Conservation (phyloP, 2,888 invertebrate genomes). For the Coelinius sp. region DNA sequence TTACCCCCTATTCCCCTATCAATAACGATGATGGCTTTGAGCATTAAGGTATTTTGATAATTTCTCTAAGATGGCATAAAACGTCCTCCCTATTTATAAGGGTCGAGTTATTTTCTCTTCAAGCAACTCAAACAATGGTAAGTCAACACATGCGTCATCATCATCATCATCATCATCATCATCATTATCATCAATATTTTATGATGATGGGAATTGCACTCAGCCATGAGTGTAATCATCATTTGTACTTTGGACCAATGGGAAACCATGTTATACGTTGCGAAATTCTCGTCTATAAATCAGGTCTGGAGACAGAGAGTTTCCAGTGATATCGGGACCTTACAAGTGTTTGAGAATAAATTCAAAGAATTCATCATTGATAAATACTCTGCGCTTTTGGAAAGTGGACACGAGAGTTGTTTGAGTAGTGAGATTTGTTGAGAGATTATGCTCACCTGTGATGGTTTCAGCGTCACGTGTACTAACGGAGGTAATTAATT, state of each 20-base stretch:
- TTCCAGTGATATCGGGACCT: no score
- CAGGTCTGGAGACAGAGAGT: no score
- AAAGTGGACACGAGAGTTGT: neutral
- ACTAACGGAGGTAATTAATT: constrained; percentile 60
- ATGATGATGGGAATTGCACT: neutral
- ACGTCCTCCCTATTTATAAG: no score
- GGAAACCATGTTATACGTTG: neutral
- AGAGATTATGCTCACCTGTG: constrained; percentile 75
- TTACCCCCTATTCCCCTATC: no score
- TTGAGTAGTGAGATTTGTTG: neutral
- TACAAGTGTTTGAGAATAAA: neutral
- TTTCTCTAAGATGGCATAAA: no score
- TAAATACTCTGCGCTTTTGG: no score
- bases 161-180: constrained; percentile 53
- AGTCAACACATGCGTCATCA: constrained; percentile 57
- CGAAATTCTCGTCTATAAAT: neutral
- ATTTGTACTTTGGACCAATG: neutral
- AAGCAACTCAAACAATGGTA: no score
- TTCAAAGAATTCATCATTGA: no score
- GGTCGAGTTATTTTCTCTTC: no score
- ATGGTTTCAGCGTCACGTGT: constrained; percentile 78
- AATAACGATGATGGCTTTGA: no score
- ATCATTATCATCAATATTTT: constrained; percentile 53
- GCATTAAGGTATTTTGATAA: no score
- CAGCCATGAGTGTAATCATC: neutral